phyloP scores from a whole-genome alignment of 1,140 invertebrate genomes.

The Yoshiicerus persimilis region DNA sequence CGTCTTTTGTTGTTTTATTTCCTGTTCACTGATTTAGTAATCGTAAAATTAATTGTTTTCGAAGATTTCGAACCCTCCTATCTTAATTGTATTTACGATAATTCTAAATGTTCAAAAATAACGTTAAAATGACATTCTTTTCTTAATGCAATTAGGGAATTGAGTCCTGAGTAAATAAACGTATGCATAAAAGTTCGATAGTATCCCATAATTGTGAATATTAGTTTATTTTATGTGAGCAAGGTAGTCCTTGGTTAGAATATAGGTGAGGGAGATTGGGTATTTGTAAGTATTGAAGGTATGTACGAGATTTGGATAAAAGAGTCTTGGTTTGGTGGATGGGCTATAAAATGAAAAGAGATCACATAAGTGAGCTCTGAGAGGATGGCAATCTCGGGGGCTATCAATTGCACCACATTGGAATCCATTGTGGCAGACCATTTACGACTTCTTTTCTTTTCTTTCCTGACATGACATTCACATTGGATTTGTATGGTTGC shows the following conservation, averaged over 20 bases:
- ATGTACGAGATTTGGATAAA: background rate
- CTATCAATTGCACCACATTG: constrained; percentile 28
- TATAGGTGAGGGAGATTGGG: background rate
- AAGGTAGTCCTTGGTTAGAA: background rate
- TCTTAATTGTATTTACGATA: too few species aligned
- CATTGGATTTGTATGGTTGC: background rate
- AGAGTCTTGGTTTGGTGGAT: background rate
- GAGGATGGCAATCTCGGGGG: background rate
- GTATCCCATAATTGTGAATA: background rate
- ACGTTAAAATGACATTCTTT: too few species aligned
- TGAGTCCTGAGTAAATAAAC: too few species aligned
- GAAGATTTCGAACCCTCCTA: too few species aligned
- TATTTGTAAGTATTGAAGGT: background rate
- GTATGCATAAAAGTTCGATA: too few species aligned
- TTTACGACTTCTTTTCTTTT: constrained; percentile 14
- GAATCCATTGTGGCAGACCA: constrained; percentile 28
- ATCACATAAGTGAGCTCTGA: constrained; percentile 2
- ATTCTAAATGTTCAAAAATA: too few species aligned
- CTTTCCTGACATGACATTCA: constrained; percentile 3
- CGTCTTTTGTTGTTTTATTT: too few species aligned
- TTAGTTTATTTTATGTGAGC: background rate
- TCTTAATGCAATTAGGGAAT: too few species aligned
- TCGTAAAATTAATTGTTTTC: too few species aligned
- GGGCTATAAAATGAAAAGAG: constrained; percentile 15
- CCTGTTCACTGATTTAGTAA: too few species aligned